These are phyloP conservation scores for Hirtodrosophila cameraria DNA, from an alignment of 2,888 invertebrate species.

Conservation along the genomic window DNA sequence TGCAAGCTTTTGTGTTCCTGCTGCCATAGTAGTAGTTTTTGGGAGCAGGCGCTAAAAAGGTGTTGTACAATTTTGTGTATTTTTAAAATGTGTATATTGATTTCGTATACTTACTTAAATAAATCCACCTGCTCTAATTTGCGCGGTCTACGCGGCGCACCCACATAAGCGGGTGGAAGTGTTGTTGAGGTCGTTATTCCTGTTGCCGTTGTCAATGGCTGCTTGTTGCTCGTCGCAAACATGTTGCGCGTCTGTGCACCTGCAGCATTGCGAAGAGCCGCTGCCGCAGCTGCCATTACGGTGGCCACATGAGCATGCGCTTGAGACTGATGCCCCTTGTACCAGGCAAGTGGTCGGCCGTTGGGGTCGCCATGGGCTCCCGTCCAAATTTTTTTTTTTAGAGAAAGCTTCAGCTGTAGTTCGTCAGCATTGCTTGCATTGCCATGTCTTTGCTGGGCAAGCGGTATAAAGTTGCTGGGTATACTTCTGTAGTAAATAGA, in stretches of 20 bases:
- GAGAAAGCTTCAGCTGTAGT: conserved; percentile 87
- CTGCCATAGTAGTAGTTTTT: conserved; percentile 86
- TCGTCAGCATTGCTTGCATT: conserved; percentile 78
- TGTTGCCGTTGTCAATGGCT: background rate
- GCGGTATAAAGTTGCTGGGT: conserved; percentile 57
- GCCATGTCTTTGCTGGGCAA: conserved; percentile 37
- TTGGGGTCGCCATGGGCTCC: conserved; percentile 84
- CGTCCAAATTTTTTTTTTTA: conserved; percentile 91
- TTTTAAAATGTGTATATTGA: background rate
- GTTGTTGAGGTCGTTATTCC: background rate
- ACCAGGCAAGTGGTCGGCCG: conserved; percentile 88
- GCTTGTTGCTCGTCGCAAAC: conserved; percentile 11
- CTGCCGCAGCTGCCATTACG: conserved; percentile 76
- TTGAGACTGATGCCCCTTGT: conserved; percentile 84
- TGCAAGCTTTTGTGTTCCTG: conserved; percentile 60
- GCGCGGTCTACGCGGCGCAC: conserved; percentile 43
- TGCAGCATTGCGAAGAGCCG: conserved; percentile 86
- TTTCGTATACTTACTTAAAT: conserved; percentile 52
- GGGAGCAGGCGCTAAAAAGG: conserved; percentile 87
- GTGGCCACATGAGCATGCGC: conserved; percentile 34
- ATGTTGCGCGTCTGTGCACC: conserved; percentile 44
- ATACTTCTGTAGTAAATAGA: conserved; percentile 24
- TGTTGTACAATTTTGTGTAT: background rate
- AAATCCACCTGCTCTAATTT: conserved; percentile 66
- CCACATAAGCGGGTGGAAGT: conserved; percentile 45